A percentile compares a stretch with the other conserved stretches of the same genome.
Conservation (phyloP, 1,140 invertebrate species). For the Cheumatopsyche charites region DNA sequence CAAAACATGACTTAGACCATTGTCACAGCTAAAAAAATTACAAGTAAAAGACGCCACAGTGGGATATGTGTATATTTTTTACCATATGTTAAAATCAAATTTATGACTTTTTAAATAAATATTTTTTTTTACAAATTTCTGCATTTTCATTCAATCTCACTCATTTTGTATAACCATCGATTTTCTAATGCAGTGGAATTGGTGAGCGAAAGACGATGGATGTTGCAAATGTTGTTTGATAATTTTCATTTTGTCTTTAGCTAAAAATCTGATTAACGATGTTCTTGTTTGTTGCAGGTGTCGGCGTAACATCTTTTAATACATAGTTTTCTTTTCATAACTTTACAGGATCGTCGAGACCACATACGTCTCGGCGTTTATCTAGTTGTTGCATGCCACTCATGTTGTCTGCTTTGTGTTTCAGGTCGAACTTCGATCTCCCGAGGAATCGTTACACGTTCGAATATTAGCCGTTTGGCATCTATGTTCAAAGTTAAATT, state of each 20-base stretch:
- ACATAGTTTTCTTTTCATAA: neutral
- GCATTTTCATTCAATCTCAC: slow-evolving; percentile 14
- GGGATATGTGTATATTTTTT: slow-evolving; percentile 7
- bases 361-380: slow-evolving; percentile 1
- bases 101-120: slow-evolving; percentile 5
- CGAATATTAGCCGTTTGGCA: slow-evolving; percentile 10
- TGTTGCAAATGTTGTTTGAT: neutral
- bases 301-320: neutral
- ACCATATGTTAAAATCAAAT: neutral
- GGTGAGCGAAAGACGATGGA: neutral
- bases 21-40: too few species aligned
- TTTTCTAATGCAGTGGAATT: neutral
- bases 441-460: neutral
- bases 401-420: neutral
- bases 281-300: slow-evolving; percentile 10
- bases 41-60: too few species aligned
- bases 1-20: too few species aligned
- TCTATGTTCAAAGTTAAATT: slow-evolving; percentile 21
- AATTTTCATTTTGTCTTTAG: neutral
- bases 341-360: slow-evolving; percentile 14
- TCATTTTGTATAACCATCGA: neutral
- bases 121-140: slow-evolving; percentile 6
- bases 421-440: slow-evolving; percentile 12
- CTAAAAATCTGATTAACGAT: slow-evolving; percentile 1
- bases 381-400: neutral